Base-by-base conservation (phyloP, 64 coral and sea anemone species). In the Montipora cactus region DNA sequence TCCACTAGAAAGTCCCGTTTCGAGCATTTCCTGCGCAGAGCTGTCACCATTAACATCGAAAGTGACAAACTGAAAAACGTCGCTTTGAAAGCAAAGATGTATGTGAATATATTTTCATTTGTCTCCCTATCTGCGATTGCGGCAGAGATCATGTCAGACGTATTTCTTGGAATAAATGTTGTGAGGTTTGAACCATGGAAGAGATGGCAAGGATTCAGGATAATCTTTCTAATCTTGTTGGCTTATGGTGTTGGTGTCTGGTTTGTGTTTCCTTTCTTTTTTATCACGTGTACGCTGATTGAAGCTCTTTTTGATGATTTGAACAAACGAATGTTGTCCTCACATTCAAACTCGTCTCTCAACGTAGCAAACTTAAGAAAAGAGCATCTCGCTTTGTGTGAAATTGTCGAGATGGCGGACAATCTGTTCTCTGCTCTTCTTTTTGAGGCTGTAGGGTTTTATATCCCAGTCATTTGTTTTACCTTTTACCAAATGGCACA, bases 231-330 rank as follows among this genome's bases (percentile, higher is more conserved):
- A 3, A 5, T n/a, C 61, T 68, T 68, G 10, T 0, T 47, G 15
- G 16, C 13, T 10, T 28, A 46, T 67, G 81, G 81, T 19, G 23
- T 16, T 44, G 81, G 59, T 68, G 61, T 68, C 15, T 84, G 59
- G 81, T 67, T 84, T n/a, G 37, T 62, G 19, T 15, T 84, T 46
- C 15, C 67, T 6, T 69, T 84, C 46, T 69, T 68, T 59, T 84
- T 28, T 46, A 11, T 68, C 6, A 68, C 81, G 18, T 84, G 81
- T 62, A 47, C 18, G 4, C 64, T 84, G 12, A 13, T 84, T 16
- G 81, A 84, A 47, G 59, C 28, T 2, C 10, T 84, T 5, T 69
- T 84, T n/a, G 81, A 84, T 20, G 81, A 84, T 47, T 25, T 84
- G 0, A 12, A 64, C 61, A 64, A 64, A 64, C 25, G 61, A 84